A percentile compares a stretch with the other conserved stretches of the same genome.
Evolutionary conservation across 2,888 invertebrate species (phyloP).

Genomic region (Magallana nippona): DNA sequence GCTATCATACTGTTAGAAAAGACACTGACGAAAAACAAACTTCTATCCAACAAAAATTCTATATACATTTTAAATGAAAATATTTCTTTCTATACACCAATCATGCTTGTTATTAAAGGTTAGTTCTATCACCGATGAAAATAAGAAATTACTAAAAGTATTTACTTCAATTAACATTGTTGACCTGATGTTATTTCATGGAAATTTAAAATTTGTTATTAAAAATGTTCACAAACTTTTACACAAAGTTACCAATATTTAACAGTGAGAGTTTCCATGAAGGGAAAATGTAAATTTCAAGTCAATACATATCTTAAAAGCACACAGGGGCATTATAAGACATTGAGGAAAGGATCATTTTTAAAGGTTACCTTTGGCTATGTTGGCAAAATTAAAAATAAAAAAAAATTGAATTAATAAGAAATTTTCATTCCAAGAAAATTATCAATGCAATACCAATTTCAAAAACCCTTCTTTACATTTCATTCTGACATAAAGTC

Average conservation of each 20-base stretch:
- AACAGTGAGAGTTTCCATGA: background rate
- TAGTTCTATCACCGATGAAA: conserved; percentile 12
- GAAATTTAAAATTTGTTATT: no score
- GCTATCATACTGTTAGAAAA: no score
- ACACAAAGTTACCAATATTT: background rate
- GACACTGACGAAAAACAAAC: no score
- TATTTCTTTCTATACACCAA: background rate
- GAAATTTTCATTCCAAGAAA: background rate
- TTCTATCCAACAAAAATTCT: no score
- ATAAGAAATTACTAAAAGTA: background rate
- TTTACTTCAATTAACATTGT: no score
- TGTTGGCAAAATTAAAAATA: background rate
- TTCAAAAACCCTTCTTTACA: background rate
- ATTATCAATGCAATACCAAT: no score
- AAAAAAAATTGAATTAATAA: background rate
- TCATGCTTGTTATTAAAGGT: background rate
- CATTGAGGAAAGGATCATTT: background rate
- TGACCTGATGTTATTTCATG: no score
- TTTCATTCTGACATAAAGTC: background rate
- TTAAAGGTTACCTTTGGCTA: conserved; percentile 35
- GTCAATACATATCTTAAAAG: background rate
- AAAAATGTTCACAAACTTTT: no score
- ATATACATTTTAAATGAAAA: background rate
- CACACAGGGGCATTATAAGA: conserved; percentile 3
- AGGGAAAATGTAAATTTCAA: background rate